Conservation (phyloP, 2,113 vertebrate genomes). For the Riparia riparia region DNA sequence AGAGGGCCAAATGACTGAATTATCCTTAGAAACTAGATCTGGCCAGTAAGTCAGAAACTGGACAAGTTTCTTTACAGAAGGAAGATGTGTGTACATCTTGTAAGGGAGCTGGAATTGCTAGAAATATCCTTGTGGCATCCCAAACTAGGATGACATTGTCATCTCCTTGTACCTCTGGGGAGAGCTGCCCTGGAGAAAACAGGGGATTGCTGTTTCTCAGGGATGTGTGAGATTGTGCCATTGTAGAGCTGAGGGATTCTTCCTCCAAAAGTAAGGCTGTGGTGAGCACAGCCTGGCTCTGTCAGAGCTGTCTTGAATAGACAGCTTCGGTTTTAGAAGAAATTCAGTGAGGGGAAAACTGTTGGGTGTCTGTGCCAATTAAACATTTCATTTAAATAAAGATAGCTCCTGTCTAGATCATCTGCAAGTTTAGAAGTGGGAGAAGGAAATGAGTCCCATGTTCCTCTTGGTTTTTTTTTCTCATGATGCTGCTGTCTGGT, state of each 20-base stretch:
- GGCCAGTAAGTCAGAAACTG: background rate
- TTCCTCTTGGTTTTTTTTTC: background rate
- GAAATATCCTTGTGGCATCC: background rate
- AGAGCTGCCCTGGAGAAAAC: background rate
- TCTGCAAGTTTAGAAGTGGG: background rate
- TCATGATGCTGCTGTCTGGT: fast-evolving
- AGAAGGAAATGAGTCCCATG: background rate
- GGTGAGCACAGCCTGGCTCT: background rate
- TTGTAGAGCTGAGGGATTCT: background rate
- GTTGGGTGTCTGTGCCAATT: background rate
- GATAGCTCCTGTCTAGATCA: background rate
- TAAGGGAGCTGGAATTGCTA: background rate
- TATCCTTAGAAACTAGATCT: background rate
- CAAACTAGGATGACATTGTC: background rate
- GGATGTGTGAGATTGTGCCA: background rate
- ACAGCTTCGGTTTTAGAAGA: background rate
- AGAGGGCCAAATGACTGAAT: background rate
- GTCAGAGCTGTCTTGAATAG: background rate
- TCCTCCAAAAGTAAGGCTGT: background rate
- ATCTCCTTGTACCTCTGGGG: background rate
- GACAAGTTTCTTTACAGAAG: background rate
- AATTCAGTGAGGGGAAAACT: background rate
- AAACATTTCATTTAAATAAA: background rate
- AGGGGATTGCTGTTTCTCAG: background rate
- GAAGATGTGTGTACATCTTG: background rate